Evolutionary conservation across 2,113 vertebrate species (phyloP).

Genomic region (Vireo altiloquus): DNA sequence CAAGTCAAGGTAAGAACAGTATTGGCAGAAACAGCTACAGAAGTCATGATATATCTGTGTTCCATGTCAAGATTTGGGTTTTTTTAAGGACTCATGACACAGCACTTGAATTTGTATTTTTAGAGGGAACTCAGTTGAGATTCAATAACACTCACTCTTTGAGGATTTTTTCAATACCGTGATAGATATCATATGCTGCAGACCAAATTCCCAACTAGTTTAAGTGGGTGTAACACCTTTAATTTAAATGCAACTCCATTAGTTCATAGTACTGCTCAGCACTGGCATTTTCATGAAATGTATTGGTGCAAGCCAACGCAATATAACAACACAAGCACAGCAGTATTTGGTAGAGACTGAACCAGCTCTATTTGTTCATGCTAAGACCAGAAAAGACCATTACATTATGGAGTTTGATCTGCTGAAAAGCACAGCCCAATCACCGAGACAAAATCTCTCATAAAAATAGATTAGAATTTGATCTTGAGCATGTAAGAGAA

Average conservation of each 20-base stretch:
- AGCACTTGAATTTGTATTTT: background rate
- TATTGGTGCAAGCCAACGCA: background rate
- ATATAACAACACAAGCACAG: background rate
- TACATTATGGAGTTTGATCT: background rate
- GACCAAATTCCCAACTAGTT: background rate
- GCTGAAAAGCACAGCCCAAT: background rate
- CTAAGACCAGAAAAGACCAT: background rate
- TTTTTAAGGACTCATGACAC: background rate
- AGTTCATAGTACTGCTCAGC: background rate
- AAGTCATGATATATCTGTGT: background rate
- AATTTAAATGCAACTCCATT: background rate
- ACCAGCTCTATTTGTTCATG: background rate
- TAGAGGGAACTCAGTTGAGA: background rate
- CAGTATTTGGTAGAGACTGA: background rate
- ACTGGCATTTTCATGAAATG: background rate
- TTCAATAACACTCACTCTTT: background rate
- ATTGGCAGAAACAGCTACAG: background rate
- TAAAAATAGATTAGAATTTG: conserved; percentile 3
- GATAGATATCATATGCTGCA: background rate
- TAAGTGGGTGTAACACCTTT: background rate
- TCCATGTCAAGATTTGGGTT: background rate
- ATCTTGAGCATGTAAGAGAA: background rate
- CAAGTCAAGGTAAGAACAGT: background rate
- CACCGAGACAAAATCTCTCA: background rate
- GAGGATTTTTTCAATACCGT: background rate